These are phyloP conservation scores for Strix uralensis DNA, from an alignment of 2,113 vertebrate species.

Conservation along the genomic window DNA sequence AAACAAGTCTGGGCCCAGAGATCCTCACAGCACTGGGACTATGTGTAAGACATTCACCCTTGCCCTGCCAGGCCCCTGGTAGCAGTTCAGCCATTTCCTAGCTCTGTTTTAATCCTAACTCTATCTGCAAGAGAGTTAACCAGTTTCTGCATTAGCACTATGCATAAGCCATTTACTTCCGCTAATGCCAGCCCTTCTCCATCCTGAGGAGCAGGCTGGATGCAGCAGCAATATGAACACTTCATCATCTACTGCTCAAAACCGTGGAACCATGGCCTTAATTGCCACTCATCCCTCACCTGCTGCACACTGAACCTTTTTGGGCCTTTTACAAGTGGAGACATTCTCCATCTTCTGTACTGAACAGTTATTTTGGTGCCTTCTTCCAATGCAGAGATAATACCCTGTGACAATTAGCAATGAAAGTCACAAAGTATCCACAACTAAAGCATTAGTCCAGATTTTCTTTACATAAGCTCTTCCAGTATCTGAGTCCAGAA, in stretches of 20 bases:
- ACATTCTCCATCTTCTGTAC: not conserved
- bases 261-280: not conserved
- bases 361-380: not conserved
- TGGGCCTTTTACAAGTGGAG: not conserved
- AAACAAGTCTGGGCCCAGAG: not conserved
- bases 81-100: not conserved
- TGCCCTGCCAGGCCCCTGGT: not conserved
- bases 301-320: not conserved
- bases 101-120: not conserved
- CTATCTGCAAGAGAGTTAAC: not conserved
- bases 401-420: not conserved
- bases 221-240: not conserved
- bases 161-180: not conserved
- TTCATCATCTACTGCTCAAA: not conserved
- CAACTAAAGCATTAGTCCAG: not conserved
- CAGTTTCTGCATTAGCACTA: not conserved
- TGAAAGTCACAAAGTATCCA: not conserved
- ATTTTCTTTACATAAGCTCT: not conserved
- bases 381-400: not conserved
- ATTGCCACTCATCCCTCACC: not conserved
- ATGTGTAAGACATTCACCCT: not conserved
- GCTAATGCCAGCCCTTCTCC: not conserved
- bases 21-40: not conserved
- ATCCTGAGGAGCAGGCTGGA: not conserved
- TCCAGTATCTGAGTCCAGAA: not conserved